A percentile compares a stretch with the other conserved stretches of the same genome.
Conservation (phyloP, 2,888 invertebrate genomes). For the Empis livida region DNA sequence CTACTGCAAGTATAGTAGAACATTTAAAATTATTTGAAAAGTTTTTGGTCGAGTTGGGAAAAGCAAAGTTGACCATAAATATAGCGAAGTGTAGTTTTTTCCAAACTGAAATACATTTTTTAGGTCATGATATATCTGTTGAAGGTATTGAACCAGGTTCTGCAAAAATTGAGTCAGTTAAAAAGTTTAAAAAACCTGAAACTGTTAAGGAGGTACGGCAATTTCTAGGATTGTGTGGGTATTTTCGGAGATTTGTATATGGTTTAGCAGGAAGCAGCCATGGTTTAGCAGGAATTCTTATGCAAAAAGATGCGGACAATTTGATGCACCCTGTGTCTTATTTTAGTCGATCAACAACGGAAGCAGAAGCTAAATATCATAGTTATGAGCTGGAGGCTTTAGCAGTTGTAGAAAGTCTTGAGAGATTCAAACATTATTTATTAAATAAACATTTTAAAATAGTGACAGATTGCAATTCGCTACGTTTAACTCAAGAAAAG, state of each 20-base stretch:
- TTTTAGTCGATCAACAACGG: constrained; percentile 2
- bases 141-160: neutral
- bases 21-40: too few species aligned
- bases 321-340: neutral
- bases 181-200: neutral
- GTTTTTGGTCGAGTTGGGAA: too few species aligned
- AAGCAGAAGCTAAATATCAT: neutral
- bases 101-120: too few species aligned
- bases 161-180: neutral
- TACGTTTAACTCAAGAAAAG: neutral
- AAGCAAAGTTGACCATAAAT: too few species aligned
- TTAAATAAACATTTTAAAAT: constrained; percentile 1
- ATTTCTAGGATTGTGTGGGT: neutral
- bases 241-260: neutral
- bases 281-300: neutral
- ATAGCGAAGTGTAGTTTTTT: too few species aligned
- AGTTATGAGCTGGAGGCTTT: constrained; percentile 3
- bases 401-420: constrained; percentile 2
- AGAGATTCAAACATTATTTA: constrained; percentile 1
- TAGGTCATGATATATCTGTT: too few species aligned
- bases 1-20: too few species aligned
- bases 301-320: neutral
- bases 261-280: neutral
- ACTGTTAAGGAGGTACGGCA: neutral
- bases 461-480: constrained; percentile 2